phyloP scores from a whole-genome alignment of 2,113 vertebrate species.

The Epinephelus moara region DNA sequence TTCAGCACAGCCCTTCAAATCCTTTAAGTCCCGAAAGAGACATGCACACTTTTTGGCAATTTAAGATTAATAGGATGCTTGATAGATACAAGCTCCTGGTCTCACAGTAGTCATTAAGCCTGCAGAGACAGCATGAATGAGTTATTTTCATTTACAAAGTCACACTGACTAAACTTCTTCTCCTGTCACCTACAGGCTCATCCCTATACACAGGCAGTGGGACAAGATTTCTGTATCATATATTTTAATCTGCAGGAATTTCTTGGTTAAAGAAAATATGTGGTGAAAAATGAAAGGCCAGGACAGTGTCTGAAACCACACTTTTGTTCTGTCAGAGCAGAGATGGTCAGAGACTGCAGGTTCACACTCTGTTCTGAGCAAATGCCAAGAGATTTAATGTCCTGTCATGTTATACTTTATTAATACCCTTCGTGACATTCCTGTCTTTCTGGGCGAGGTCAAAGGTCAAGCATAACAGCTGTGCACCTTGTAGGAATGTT shows the following conservation, averaged over 20 bases:
- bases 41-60: not conserved
- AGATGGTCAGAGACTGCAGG: not conserved
- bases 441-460: not conserved
- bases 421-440: not conserved
- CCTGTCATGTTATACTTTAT: not conserved
- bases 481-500: not conserved
- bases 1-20: not conserved
- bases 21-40: not conserved
- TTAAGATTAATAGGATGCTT: not conserved
- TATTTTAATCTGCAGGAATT: not conserved
- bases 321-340: not conserved
- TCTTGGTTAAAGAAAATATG: not conserved
- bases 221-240: no score
- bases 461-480: not conserved
- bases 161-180: not conserved
- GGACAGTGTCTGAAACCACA: not conserved
- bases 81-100: not conserved
- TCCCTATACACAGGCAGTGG: no score
- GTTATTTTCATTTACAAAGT: no score
- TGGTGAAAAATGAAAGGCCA: slow-evolving; percentile 5
- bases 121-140: not conserved
- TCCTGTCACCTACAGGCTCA: not conserved
- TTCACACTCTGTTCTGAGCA: not conserved
- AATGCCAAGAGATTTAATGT: slow-evolving; percentile 5
- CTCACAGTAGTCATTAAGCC: not conserved